Conservation (phyloP, 2,113 vertebrate genomes). For the Calyptommatus sinebrachiatus region DNA sequence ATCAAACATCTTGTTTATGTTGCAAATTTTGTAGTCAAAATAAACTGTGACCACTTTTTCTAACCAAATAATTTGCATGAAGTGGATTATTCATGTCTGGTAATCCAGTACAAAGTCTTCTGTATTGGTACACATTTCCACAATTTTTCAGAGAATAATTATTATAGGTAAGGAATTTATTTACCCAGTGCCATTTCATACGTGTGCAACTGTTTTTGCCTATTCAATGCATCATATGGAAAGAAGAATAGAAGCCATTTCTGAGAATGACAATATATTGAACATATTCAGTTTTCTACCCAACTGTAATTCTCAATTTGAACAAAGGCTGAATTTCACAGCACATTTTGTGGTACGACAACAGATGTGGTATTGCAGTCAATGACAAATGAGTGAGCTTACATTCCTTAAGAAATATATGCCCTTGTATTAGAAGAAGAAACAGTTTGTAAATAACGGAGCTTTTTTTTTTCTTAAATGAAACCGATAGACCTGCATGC, state of each 20-base stretch:
- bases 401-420: not conserved
- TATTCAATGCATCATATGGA: too few relatives aligned
- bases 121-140: not conserved
- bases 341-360: not conserved
- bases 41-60: too few relatives aligned
- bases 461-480: not conserved
- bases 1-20: too few relatives aligned
- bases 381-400: slow-evolving; percentile 3
- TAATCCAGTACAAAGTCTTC: not conserved
- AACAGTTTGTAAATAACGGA: not conserved
- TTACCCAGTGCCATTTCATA: slow-evolving; percentile 4
- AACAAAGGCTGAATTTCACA: not conserved
- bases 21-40: too few relatives aligned
- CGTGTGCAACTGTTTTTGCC: not conserved
- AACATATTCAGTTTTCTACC: not conserved
- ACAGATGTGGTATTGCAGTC: slow-evolving; percentile 5
- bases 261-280: not conserved
- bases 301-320: rapidly evolving
- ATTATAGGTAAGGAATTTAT: not conserved
- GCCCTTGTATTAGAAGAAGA: not conserved
- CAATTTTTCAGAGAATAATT: not conserved
- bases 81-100: too few relatives aligned
- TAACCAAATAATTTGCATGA: too few relatives aligned
- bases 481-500: not conserved
- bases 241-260: not conserved